These are phyloP conservation scores for Protaetia brevitarsis DNA, from an alignment of 1,140 invertebrate genomes.

Conservation along the genomic window DNA sequence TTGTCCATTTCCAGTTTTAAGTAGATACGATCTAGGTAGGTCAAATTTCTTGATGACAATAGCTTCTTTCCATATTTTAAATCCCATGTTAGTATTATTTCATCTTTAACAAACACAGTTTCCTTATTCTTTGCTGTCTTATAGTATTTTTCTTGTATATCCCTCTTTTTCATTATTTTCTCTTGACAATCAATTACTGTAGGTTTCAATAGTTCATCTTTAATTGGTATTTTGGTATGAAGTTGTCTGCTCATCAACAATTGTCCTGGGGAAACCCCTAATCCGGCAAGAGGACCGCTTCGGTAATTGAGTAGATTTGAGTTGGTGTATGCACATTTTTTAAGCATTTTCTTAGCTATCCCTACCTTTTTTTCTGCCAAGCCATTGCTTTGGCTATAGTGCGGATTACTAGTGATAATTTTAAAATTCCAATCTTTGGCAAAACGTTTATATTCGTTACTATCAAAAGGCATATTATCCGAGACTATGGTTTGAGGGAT, in stretches of 20 bases:
- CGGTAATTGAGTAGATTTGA: conserved; percentile 19
- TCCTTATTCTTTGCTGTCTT: background rate
- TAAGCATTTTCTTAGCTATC: conserved; percentile 39
- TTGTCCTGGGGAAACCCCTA: conserved; percentile 24
- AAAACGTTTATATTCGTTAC: conserved; percentile 36
- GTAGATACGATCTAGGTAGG: background rate
- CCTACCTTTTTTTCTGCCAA: conserved; percentile 38
- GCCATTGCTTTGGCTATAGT: conserved; percentile 41
- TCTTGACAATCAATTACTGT: background rate
- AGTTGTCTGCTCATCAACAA: conserved; percentile 24
- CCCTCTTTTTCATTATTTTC: background rate
- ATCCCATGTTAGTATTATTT: background rate
- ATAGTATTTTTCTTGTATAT: background rate
- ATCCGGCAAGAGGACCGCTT: conserved; percentile 22
- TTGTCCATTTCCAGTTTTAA: background rate
- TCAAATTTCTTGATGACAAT: background rate
- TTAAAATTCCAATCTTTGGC: conserved; percentile 35
- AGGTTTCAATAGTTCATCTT: conserved; percentile 10
- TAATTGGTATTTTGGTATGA: conserved; percentile 22
- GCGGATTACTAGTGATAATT: conserved; percentile 35
- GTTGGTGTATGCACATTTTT: conserved; percentile 30
- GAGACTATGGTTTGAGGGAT: conserved; percentile 29
- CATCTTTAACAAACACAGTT: background rate
- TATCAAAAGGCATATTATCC: conserved; percentile 40
- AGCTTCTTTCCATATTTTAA: background rate